Conservation (phyloP, 53 echinoderm and acorn worm genomes). For the Antedon mediterranea region DNA sequence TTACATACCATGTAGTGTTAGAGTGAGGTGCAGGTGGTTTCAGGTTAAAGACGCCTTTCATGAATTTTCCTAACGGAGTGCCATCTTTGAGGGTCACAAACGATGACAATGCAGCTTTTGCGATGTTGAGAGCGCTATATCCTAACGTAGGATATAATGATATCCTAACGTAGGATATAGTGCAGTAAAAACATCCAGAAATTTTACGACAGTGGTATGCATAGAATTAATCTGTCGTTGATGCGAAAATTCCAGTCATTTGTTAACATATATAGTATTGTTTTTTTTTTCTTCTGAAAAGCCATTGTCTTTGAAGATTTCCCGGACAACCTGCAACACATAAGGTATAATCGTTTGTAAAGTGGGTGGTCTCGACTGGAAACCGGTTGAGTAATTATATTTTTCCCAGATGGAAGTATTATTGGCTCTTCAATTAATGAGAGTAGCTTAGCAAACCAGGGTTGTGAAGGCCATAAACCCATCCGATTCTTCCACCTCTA, state of each 20-base stretch:
- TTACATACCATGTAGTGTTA: constrained; percentile 9
- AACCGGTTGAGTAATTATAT: constrained; percentile 2
- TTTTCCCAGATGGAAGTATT: not conserved
- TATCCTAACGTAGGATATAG: not conserved
- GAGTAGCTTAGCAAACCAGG: constrained; percentile 29
- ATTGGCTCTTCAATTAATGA: constrained; percentile 17
- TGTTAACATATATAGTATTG: constrained; percentile 9
- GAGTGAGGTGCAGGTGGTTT: constrained; percentile 13
- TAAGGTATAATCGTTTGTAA: constrained; percentile 9
- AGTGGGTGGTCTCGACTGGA: constrained; percentile 7
- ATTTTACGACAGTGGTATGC: constrained; percentile 5
- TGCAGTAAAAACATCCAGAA: constrained; percentile 1
- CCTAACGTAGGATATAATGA: not conserved
- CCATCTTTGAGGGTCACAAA: not conserved
- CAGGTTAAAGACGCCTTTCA: constrained; percentile 17
- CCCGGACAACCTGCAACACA: not conserved
- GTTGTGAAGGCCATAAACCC: constrained; percentile 36
- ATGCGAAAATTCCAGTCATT: constrained; percentile 16
- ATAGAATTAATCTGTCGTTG: constrained; percentile 7
- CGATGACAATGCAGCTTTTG: not conserved
- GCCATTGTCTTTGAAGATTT: not conserved
- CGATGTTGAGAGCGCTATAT: constrained; percentile 5
- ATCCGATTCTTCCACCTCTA: constrained; percentile 17
- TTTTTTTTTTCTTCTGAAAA: not conserved
- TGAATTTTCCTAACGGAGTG: constrained; percentile 13